Base-by-base conservation (phyloP, 2,797 vertebrate genomes). In the Xyrichtys novacula region DNA sequence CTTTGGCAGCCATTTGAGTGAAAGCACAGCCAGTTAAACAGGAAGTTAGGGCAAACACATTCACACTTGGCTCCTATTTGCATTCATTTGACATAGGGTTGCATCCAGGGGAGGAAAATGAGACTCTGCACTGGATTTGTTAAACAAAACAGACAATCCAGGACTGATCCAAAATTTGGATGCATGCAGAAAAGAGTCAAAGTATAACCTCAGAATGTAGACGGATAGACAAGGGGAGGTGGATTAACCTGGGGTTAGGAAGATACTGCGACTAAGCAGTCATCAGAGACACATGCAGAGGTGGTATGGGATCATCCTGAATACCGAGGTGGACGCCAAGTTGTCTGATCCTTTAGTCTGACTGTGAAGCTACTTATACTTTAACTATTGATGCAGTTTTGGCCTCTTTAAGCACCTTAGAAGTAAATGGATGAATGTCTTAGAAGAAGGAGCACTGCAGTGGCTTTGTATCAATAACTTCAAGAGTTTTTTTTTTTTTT, bases 81-180 rank as follows among this genome's bases (percentile, higher is more conserved):
- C 83, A 88, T 83, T 86, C 79, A 74, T 75, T 81, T 89, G 81
- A 88, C 20, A 44, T 88, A 68, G 78, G 84, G 79, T 80, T 79
- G 57, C 25, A 74, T 83, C 69, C 82, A 75, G 44, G 53, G 83
- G 78, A 90, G 91, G 79, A 88, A 89, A 91, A 87, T 87, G 74
- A 59, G 76, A 83, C 78, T 85, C 82, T 20, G 65, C 73, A 47
- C 70, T 81, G 65, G 74, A 86, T 86, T 65, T 78, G 67, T 69
- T 65, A 70, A 67, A 72, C 48, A 23, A 16, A 55, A 65, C 16
- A 67, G 88, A 90, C 93, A 76, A 92, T 92, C 89, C 88, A 60
- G 62, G 77, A 80, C 85, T 92, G 80, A 92, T 91, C 87, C 81
- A 86, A 89, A 90, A 88, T 92, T 91, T 91, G 78, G 88, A 86